Evolutionary conservation across 2,797 vertebrate species (phyloP), one percentile per base, ranked within the genome.

Genomic region (Rachycentron canadum): DNA sequence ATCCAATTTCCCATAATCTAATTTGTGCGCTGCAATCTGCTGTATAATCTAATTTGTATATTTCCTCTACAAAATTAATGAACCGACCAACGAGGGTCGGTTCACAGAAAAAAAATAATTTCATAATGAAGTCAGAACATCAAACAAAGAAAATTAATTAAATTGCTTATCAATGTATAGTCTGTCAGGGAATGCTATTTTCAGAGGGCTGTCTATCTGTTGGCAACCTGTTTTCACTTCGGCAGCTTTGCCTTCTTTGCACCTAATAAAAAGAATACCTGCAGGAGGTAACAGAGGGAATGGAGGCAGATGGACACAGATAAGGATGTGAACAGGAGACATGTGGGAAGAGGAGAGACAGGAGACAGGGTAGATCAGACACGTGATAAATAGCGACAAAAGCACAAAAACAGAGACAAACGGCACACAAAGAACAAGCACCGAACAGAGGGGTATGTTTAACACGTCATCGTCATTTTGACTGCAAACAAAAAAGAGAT

Each of bases 141-240:
- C 88, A 94, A 94, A 95, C 93, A 93, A 91, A 92, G 89, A 71
- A 86, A 94, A 94, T 93, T 91, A 94, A 95, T 95, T 92, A 94
- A 91, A 91, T 90, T 87, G 90, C 93, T 94, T 95, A 94, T 94
- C 94, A 93, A 89, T 84, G 79, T 88, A 86, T 91, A 87, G 87
- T 92, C 88, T 89, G 92, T 93, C 85, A 91, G 87, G 73, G 85
- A 86, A 89, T 86, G 84, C 88, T 92, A 80, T 86, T 91, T 92
- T 86, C 83, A 77, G 87, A 77, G 57, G 84, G 77, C 85, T 69
- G 86, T 80, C 86, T 91, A 76, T 91, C 89, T 87, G 73, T 62
- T 72, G 79, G 80, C 79, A 88, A 85, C 84, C 88, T 88, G 87
- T 87, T 84, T 87, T 89, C 84, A 85, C 85, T 79, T 81, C 73